Conservation (phyloP, 2,113 vertebrate species). For the Excalfactoria chinensis region DNA sequence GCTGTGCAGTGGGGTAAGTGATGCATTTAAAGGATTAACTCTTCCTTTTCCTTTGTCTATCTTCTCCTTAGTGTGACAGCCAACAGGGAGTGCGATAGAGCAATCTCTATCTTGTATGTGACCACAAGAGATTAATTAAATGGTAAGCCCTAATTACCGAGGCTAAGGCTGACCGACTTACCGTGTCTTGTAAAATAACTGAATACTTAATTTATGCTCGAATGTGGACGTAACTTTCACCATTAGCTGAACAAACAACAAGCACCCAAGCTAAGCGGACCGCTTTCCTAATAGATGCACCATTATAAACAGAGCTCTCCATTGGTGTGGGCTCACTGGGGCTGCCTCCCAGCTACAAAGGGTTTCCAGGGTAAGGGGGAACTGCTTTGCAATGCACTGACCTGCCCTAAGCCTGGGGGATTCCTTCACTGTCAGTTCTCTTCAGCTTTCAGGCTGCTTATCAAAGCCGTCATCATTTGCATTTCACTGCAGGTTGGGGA, state of each 20-base stretch:
- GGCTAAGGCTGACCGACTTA: slow-evolving; percentile 65
- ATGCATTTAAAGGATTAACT: neutral
- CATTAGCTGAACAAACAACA: slow-evolving; percentile 61
- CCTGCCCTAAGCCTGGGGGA: neutral
- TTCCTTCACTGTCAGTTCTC: neutral
- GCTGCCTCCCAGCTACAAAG: neutral
- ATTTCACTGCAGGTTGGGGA: neutral
- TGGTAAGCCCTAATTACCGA: slow-evolving; percentile 55
- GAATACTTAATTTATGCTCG: slow-evolving; percentile 49
- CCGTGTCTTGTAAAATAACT: slow-evolving; percentile 50
- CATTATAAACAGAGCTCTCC: neutral
- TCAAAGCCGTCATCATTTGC: neutral
- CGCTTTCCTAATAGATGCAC: neutral
- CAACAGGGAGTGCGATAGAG: neutral
- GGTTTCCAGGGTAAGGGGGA: neutral
- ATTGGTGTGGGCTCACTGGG: neutral
- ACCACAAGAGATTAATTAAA: slow-evolving; percentile 71
- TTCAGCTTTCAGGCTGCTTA: neutral
- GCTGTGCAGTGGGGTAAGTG: neutral
- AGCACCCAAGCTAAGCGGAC: slow-evolving; percentile 9
- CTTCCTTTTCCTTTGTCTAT: neutral
- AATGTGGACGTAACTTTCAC: slow-evolving; percentile 45
- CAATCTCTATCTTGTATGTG: neutral
- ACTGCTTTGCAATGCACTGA: neutral
- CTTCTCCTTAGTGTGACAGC: neutral